These are phyloP conservation scores for Anoplolepis gracilipes DNA, from an alignment of 1,140 invertebrate species.

Conservation along the genomic window DNA sequence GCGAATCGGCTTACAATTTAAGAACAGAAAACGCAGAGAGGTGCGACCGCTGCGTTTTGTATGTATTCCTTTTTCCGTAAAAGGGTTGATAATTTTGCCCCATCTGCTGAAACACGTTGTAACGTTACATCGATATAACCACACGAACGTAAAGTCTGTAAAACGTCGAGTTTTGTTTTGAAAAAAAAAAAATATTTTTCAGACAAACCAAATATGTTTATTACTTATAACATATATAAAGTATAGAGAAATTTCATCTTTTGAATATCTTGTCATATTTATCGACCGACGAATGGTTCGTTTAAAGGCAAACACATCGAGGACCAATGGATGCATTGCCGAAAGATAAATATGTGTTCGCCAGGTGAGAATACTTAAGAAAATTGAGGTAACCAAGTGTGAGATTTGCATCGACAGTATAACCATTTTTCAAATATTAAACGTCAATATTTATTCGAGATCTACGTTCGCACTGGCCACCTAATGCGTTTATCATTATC, in stretches of 20 bases:
- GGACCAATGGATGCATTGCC: conserved; percentile 8
- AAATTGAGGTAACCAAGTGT: conserved; percentile 61
- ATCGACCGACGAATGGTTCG: conserved; percentile 8
- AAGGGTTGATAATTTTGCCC: conserved; percentile 33
- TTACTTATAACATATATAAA: background rate
- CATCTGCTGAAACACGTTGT: conserved; percentile 18
- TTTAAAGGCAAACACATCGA: background rate
- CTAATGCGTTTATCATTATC: conserved; percentile 34
- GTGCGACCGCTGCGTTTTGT: background rate
- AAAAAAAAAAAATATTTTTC: background rate
- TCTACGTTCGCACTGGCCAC: background rate
- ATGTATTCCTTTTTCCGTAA: conserved; percentile 4
- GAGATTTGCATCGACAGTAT: conserved; percentile 64
- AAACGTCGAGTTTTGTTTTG: background rate
- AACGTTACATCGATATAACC: conserved; percentile 34
- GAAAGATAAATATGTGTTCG: conserved; percentile 47
- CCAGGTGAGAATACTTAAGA: conserved; percentile 51
- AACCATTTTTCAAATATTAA: conserved; percentile 52
- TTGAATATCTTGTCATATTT: background rate
- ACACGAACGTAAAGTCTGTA: background rate
- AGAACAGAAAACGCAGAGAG: background rate
- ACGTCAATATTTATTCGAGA: conserved; percentile 54
- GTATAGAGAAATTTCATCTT: background rate
- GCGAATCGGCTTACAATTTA: conserved; percentile 48
- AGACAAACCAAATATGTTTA: background rate